These are phyloP conservation scores for Pimpla rufipes DNA, from an alignment of 2,888 invertebrate genomes.

Conservation along the genomic window DNA sequence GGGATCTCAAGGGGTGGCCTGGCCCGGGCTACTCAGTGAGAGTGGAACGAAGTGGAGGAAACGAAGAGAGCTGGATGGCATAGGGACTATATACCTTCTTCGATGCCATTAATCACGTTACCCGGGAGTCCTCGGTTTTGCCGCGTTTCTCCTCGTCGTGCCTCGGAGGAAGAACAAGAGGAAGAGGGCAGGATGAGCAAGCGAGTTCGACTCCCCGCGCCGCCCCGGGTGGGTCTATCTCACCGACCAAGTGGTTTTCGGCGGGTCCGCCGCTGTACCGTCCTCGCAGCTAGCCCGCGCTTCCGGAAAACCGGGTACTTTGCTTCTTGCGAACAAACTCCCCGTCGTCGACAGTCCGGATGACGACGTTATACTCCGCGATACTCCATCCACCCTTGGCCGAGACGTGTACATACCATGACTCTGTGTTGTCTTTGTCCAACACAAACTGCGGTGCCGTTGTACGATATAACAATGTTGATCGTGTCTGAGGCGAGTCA, in stretches of 20 bases:
- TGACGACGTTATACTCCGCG: slow-evolving; percentile 48
- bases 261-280: slow-evolving; percentile 57
- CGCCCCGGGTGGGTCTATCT: slow-evolving; percentile 43
- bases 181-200: slow-evolving; percentile 39
- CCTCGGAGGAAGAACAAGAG: slow-evolving; percentile 60
- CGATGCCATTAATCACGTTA: slow-evolving; percentile 82
- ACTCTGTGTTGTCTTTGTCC: slow-evolving; percentile 36
- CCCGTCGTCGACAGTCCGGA: slow-evolving; percentile 37
- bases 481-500: background rate
- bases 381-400: background rate
- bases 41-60: slow-evolving; percentile 19
- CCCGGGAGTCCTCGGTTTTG: slow-evolving; percentile 77
- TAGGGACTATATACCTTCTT: slow-evolving; percentile 63
- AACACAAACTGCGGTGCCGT: slow-evolving; percentile 28
- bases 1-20: slow-evolving; percentile 24
- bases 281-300: slow-evolving; percentile 38
- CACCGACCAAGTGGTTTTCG: slow-evolving; percentile 70
- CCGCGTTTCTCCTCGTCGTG: slow-evolving; percentile 58
- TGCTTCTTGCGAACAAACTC: slow-evolving; percentile 69
- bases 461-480: background rate
- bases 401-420: slow-evolving; percentile 26
- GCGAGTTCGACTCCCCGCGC: slow-evolving; percentile 43
- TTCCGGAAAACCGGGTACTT: slow-evolving; percentile 69
- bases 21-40: slow-evolving; percentile 40
- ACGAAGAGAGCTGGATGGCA: slow-evolving; percentile 25